phyloP scores from a whole-genome alignment of 2,113 vertebrate genomes.

The Numida meleagris region DNA sequence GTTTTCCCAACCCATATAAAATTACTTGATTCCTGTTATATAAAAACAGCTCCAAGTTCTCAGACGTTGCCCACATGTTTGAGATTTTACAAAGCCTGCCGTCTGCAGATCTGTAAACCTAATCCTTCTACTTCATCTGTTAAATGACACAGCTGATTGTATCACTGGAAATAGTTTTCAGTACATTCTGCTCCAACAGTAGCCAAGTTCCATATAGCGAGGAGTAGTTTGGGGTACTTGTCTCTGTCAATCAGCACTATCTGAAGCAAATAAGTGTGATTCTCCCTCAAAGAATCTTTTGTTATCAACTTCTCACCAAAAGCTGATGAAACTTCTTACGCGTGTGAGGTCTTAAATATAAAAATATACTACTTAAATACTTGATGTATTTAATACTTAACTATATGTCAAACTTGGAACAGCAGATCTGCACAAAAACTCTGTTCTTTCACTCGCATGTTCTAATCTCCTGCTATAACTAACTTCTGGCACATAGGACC shows the following conservation, averaged over 20 bases:
- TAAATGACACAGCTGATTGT: accelerated
- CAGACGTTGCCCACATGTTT: neutral
- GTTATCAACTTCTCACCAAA: neutral
- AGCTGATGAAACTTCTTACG: accelerated
- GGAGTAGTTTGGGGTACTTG: accelerated
- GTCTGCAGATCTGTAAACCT: neutral
- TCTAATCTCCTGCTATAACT: neutral
- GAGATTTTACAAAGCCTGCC: accelerated
- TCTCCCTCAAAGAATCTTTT: neutral
- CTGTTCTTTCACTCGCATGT: accelerated
- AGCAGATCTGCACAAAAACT: neutral
- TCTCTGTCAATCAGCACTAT: accelerated
- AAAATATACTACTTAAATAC: neutral
- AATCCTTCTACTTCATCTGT: accelerated
- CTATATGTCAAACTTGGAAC: neutral
- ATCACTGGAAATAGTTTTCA: neutral
- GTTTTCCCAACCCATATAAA: neutral
- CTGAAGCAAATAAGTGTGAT: neutral
- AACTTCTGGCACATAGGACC: neutral
- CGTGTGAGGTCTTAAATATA: accelerated
- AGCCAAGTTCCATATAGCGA: accelerated
- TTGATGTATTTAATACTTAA: too few species aligned
- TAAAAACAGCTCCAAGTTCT: neutral
- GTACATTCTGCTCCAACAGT: too few species aligned
- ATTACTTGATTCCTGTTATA: neutral